Evolutionary conservation across 2,888 invertebrate genomes (phyloP).

Genomic region (Orthosia gracilis): DNA sequence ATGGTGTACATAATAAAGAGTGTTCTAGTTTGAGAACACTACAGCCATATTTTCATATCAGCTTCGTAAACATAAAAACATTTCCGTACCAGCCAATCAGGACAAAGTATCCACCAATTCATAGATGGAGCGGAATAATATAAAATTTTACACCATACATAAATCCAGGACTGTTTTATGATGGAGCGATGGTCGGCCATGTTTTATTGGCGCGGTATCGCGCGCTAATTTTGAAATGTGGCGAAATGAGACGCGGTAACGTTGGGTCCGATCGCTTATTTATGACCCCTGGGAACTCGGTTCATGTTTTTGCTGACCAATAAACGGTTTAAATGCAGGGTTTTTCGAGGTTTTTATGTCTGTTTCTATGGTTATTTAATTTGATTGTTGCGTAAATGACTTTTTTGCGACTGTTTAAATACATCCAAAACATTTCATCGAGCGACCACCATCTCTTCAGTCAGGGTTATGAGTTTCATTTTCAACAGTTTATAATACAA

Average conservation of each 20-base stretch:
- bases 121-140: constrained; percentile 70
- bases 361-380: constrained; percentile 43
- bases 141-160: constrained; percentile 76
- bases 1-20: too few species aligned
- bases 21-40: too few species aligned
- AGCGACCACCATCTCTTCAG: background rate
- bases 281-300: constrained; percentile 58
- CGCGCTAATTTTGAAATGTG: constrained; percentile 80
- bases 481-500: background rate
- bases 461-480: background rate
- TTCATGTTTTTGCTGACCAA: constrained; percentile 62
- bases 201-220: constrained; percentile 72
- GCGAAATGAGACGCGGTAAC: constrained; percentile 75
- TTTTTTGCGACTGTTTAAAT: constrained; percentile 22
- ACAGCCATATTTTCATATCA: constrained; percentile 29
- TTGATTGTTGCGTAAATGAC: constrained; percentile 28
- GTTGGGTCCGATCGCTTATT: constrained; percentile 62
- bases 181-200: constrained; percentile 66
- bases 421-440: background rate
- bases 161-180: constrained; percentile 75
- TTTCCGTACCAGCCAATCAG: constrained; percentile 50
- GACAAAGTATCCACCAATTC: constrained; percentile 64
- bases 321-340: constrained; percentile 69
- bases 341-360: constrained; percentile 61
- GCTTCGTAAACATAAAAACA: constrained; percentile 34